Percentiles rank a stretch among this genome's conserved stretches.
These are phyloP conservation scores for Falco punctatus DNA, from an alignment of 2,113 vertebrate genomes.

Conservation along the genomic window DNA sequence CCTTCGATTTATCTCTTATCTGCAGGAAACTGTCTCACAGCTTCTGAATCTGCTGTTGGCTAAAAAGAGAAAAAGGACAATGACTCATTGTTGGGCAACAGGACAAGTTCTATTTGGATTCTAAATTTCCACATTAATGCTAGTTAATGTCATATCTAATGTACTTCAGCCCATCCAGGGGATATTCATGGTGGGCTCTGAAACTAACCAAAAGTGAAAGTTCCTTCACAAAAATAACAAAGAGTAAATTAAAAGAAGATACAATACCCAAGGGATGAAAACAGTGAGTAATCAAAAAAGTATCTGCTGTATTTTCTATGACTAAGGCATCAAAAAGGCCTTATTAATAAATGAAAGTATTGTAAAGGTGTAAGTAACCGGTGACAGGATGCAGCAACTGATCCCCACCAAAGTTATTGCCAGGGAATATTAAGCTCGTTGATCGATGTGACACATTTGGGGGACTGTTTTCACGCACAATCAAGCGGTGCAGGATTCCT, in stretches of 20 bases:
- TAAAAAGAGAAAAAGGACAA: slow-evolving; percentile 66
- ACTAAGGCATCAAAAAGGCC: slow-evolving; percentile 49
- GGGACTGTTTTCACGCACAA: not conserved
- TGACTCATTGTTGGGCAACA: slow-evolving; percentile 77
- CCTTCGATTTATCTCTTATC: slow-evolving; percentile 80
- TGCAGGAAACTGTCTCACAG: slow-evolving; percentile 84
- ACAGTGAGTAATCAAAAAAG: slow-evolving; percentile 6
- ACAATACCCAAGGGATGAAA: slow-evolving; percentile 45
- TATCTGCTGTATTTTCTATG: not conserved
- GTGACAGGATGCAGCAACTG: not conserved
- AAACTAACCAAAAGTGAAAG: slow-evolving; percentile 73
- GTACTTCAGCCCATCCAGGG: slow-evolving; percentile 48
- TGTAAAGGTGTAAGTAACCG: not conserved
- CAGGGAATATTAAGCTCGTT: not conserved
- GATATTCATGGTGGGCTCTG: slow-evolving; percentile 67
- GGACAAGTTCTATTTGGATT: slow-evolving; percentile 53
- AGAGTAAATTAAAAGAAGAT: slow-evolving; percentile 61
- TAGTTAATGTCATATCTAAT: slow-evolving; percentile 22
- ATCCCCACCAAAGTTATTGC: not conserved
- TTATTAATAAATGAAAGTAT: not conserved
- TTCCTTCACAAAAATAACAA: slow-evolving; percentile 66
- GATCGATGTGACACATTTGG: not conserved
- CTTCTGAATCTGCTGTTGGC: slow-evolving; percentile 74
- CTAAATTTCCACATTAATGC: slow-evolving; percentile 61
- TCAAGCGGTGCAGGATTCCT: not conserved